Evolutionary conservation across 2,797 vertebrate species (phyloP).

Genomic region (Pseudochromis fuscus): DNA sequence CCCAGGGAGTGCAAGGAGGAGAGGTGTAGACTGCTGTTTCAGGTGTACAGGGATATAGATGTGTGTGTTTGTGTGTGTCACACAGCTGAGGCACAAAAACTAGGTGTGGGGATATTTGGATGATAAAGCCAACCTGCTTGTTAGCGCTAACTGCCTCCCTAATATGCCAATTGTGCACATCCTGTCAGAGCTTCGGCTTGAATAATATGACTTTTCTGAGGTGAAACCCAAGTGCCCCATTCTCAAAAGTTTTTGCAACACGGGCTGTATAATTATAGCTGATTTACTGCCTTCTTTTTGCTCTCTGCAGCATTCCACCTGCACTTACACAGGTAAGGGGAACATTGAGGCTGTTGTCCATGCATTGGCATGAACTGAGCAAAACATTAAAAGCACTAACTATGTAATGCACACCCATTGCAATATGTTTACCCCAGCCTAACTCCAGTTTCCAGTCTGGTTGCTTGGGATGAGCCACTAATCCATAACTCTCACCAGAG

Average conservation of each 20-base stretch:
- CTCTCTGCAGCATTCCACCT: constrained; percentile 37
- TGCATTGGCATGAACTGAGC: not conserved
- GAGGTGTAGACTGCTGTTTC: constrained; percentile 45
- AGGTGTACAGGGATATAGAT: constrained; percentile 25
- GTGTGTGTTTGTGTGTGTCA: constrained; percentile 21
- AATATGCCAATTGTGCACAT: constrained; percentile 62
- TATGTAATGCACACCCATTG: not conserved
- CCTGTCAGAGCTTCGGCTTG: constrained; percentile 48
- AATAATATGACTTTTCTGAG: constrained; percentile 46
- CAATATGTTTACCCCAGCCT: constrained; percentile 4
- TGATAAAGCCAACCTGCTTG: constrained; percentile 64
- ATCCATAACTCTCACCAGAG: constrained; percentile 5
- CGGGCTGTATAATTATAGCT: constrained; percentile 50
- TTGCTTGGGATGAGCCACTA: constrained; percentile 13
- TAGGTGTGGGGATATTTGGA: constrained; percentile 36
- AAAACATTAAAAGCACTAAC: constrained; percentile 23
- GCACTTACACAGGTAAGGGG: not conserved
- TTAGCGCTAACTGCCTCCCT: constrained; percentile 64
- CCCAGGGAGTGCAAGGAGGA: constrained; percentile 39
- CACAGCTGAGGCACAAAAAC: constrained; percentile 44
- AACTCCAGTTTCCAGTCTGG: not conserved
- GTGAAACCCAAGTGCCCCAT: constrained; percentile 59
- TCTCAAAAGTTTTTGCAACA: constrained; percentile 53
- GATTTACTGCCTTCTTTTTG: constrained; percentile 58
- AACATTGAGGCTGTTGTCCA: constrained; percentile 6